A percentile compares a stretch with the other conserved stretches of the same genome.
phyloP scores from a whole-genome alignment of 2,797 vertebrate species.

The Poecilia gillii region DNA sequence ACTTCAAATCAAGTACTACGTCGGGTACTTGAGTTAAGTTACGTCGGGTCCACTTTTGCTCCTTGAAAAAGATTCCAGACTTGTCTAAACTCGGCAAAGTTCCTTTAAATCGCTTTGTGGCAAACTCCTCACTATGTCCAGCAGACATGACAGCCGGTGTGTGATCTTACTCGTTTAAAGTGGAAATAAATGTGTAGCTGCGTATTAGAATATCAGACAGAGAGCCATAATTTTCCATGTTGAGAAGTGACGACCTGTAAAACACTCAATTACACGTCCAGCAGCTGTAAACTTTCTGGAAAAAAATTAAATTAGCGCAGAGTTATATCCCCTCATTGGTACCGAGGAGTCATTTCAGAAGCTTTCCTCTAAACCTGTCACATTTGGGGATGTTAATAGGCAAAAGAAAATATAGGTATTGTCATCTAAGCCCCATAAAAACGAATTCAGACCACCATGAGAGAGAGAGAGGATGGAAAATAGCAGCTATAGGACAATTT shows the following conservation, averaged over 20 bases:
- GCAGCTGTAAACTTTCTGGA: slow-evolving; percentile 35
- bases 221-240: slow-evolving; percentile 15
- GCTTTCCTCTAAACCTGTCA: slow-evolving; percentile 31
- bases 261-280: slow-evolving; percentile 32
- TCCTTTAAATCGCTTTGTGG: neutral
- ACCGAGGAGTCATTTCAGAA: slow-evolving; percentile 24
- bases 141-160: neutral
- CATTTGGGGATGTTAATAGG: slow-evolving; percentile 33
- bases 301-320: slow-evolving; percentile 49
- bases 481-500: slow-evolving; percentile 37
- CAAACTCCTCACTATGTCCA: neutral
- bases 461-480: slow-evolving; percentile 41
- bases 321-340: slow-evolving; percentile 32
- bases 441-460: slow-evolving; percentile 39
- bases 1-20: neutral
- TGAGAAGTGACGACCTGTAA: slow-evolving; percentile 30
- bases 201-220: neutral
- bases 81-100: neutral
- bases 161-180: neutral
- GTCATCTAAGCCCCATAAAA: slow-evolving; percentile 52
- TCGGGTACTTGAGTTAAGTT: too few species aligned
- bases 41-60: neutral
- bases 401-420: slow-evolving; percentile 37
- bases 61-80: neutral
- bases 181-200: neutral